Base-by-base conservation (phyloP, 2,888 invertebrate genomes). In the Antheraea assamensis region DNA sequence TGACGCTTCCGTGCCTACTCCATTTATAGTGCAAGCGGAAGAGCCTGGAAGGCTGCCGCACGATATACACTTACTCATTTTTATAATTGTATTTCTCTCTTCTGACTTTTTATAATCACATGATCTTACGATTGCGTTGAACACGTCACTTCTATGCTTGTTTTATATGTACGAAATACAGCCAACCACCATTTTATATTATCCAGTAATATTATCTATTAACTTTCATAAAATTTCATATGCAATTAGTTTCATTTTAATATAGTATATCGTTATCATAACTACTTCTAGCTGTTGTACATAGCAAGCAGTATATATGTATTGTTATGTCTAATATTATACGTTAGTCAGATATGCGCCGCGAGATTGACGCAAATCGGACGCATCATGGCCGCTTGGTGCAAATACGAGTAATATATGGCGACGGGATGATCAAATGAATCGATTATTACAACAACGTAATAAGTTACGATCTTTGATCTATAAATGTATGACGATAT, bases 21-120 rank as follows among this genome's bases (percentile, higher is more conserved):
- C 88, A 88, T 89, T 90, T 93, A 92, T 92, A 92, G 92, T 87
- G 84, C 78, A 86, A 81, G 81, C 93, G 93, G 93, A 93, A 92
- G 90, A 89, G 79, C 79, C 82, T 78, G 85, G 88, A 89, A 93
- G 93, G 92, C 75, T 90, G 78, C 79, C 42, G 80, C 82, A 82
- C 82, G 81, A 80, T 81, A 84, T 88, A 86, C 86, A 86, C 87
- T 88, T 84, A 86, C 82, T 82, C 82, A 82, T 85, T 80, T 52
- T 71, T 52, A 21, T 52, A 71, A 30, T 71, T 55, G 21, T 58
- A 71, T 71, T 71, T 61, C 61, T 71, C n/a, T 80, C 80, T 84
- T 85, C 82, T 84, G 52, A 75, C 84, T 83, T 82, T 86, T 83
- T 82, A 82, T 76, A 82, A 17, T 13, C 61, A 64, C 30, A 13